Evolutionary conservation across 2,888 invertebrate genomes (phyloP).

Genomic region (Lasius platythorax): DNA sequence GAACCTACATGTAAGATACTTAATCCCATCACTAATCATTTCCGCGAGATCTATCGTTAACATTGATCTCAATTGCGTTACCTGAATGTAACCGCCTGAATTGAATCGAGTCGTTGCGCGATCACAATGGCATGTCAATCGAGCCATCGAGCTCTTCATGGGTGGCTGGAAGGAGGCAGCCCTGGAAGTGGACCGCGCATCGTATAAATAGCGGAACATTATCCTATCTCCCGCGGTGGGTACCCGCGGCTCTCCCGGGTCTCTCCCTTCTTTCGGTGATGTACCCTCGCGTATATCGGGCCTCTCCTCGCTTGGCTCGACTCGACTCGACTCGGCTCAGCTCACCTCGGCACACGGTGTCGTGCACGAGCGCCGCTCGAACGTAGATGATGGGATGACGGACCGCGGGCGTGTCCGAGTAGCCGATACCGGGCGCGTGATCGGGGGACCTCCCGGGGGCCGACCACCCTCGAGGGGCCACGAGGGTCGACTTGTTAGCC

Average conservation of each 20-base stretch:
- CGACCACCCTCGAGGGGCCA: conserved; percentile 85
- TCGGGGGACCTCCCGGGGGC: conserved; percentile 84
- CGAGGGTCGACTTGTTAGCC: conserved; percentile 84
- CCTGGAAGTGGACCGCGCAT: conserved; percentile 57
- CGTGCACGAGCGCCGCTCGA: conserved; percentile 70
- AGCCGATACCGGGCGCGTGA: conserved; percentile 84
- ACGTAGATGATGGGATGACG: conserved; percentile 82
- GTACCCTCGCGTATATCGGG: not conserved
- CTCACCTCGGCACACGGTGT: conserved; percentile 55
- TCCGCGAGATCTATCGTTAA: not conserved
- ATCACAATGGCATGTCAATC: conserved; percentile 46
- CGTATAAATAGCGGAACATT: conserved; percentile 75
- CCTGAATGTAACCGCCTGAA: not conserved
- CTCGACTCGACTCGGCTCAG: conserved; percentile 13
- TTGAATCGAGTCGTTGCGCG: conserved; percentile 37
- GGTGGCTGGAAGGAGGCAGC: conserved; percentile 67
- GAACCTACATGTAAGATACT: too few relatives aligned
- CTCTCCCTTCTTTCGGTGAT: conserved; percentile 17
- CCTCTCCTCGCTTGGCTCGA: conserved; percentile 23
- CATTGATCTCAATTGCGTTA: not conserved
- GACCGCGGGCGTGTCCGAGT: conserved; percentile 84
- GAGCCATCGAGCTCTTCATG: conserved; percentile 60
- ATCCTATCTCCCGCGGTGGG: conserved; percentile 68
- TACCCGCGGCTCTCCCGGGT: conserved; percentile 22
- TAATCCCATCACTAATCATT: not conserved